phyloP scores from a whole-genome alignment of 2,888 invertebrate species.

The Mythimna albipuncta region DNA sequence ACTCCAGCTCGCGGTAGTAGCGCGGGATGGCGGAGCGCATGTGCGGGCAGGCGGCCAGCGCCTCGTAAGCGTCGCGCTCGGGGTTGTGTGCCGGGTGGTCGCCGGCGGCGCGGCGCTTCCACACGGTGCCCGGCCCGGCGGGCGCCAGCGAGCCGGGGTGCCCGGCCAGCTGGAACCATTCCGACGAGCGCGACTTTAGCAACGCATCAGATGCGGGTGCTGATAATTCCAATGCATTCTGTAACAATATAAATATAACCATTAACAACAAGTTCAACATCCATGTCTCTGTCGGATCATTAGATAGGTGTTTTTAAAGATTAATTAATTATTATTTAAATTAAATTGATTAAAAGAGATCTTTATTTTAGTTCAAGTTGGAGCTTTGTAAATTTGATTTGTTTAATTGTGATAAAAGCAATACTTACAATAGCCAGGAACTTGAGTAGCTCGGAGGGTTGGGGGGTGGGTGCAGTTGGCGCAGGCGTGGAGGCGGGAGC shows the following conservation, averaged over 20 bases:
- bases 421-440: constrained; percentile 95
- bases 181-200: constrained; percentile 92
- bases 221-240: constrained; percentile 97
- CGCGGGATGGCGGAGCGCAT: constrained; percentile 94
- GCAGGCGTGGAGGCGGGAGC: constrained; percentile 72
- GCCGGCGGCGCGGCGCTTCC: constrained; percentile 95
- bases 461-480: constrained; percentile 71
- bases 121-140: constrained; percentile 97
- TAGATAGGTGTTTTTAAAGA: background rate
- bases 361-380: background rate
- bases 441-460: constrained; percentile 91
- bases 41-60: constrained; percentile 93
- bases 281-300: background rate
- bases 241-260: constrained; percentile 80
- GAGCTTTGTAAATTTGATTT: background rate
- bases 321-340: background rate
- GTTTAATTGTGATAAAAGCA: background rate
- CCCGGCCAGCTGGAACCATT: constrained; percentile 98
- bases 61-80: constrained; percentile 95
- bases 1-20: constrained; percentile 96
- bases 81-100: constrained; percentile 93
- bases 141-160: constrained; percentile 98
- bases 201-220: constrained; percentile 97
- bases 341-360: background rate
- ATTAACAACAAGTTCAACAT: constrained; percentile 39